phyloP scores from a whole-genome alignment of 2,888 invertebrate species.

The Dione vanillae region DNA sequence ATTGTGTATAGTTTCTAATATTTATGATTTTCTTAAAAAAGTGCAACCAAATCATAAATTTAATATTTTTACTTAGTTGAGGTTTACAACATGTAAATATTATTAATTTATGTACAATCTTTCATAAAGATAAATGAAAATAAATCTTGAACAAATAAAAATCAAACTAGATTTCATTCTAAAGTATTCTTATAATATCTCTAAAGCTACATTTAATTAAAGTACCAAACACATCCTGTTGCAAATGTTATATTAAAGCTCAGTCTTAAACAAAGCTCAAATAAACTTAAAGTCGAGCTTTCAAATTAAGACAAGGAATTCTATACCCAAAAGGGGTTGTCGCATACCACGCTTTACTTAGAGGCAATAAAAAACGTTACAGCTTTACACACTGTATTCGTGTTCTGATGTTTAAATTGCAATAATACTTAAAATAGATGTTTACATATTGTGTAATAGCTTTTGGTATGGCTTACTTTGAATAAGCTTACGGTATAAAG shows the following conservation, averaged over 20 bases:
- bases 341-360: constrained; percentile 32
- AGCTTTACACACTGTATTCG: constrained; percentile 49
- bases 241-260: not conserved
- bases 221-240: not conserved
- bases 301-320: constrained; percentile 8
- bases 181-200: too few species aligned
- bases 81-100: too few species aligned
- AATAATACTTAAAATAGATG: constrained; percentile 62
- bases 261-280: not conserved
- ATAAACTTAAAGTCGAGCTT: constrained; percentile 1
- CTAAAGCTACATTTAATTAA: not conserved
- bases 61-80: too few species aligned
- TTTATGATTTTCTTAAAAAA: not conserved
- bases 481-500: constrained; percentile 36
- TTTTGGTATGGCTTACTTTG: constrained; percentile 58
- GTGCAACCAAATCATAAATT: too few species aligned
- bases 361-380: constrained; percentile 48
- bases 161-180: too few species aligned
- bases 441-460: constrained; percentile 57
- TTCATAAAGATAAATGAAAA: too few species aligned
- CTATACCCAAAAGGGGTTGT: constrained; percentile 23
- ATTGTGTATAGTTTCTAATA: not conserved
- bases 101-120: too few species aligned
- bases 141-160: too few species aligned
- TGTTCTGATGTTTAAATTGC: constrained; percentile 54